Base-by-base conservation (phyloP, 2,888 invertebrate genomes). In the Furcula furcula region DNA sequence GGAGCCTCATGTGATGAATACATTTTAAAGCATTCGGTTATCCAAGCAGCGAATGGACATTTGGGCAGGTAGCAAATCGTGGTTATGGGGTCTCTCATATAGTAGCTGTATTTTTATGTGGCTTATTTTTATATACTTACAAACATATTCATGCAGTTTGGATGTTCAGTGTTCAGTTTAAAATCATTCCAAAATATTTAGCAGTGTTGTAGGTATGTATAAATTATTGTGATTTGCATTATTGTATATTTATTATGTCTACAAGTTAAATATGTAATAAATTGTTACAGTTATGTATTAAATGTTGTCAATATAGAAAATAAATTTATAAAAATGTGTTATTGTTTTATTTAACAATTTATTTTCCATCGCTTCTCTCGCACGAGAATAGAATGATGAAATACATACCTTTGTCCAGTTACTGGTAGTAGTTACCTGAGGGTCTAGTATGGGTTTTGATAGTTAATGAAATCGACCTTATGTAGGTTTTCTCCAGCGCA, bases 121-220 rank as follows among this genome's bases (percentile, higher is more conserved):
- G 58, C 53, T 64, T 61, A 48, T 55, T 55, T 57, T 59, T 61
- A 27, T 59, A 43, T 49, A 25, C 15, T 40, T 46, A 48, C 38
- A 47, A 47, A 47, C 36, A 45, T 53, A 53, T 56, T 7, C 49
- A 46, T 50, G 42, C 37, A 61, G 61, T 63, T 61, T 52, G 55
- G n/a, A n/a, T n/a, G n/a, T n/a, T n/a, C n/a, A n/a, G 54, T 62
- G 60, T 67, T 64, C 46, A 61, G 55, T 69, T 65, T 64, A 50
- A 62, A 75, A 72, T 64, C 79, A 79, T 79, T 79, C 79, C 79
- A 79, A 57, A 42, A 55, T 47, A 54, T 43, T 47, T 46, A 51
- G 46, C 49, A 41, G 44, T 34, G 32, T 37, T 51, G 32, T 49
- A 41, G 36, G 37, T 25, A 34, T 33, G 34, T 46, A 36, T 39